Percentiles rank a stretch among this genome's conserved stretches.
phyloP scores from a whole-genome alignment of 2,113 vertebrate species.

The Zosterops borbonicus region DNA sequence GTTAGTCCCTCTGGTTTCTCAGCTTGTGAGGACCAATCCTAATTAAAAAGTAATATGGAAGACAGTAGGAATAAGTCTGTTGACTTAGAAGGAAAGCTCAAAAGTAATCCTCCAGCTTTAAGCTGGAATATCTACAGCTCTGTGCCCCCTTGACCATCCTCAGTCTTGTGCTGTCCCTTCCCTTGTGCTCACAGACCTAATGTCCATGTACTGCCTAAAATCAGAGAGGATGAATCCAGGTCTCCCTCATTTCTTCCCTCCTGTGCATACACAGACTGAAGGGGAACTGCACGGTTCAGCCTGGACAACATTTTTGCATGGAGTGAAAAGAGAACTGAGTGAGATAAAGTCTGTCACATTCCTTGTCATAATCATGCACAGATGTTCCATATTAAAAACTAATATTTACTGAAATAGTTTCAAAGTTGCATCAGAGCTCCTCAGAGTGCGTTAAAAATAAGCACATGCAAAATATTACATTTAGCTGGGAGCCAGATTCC shows the following conservation, averaged over 20 bases:
- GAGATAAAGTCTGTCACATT: conserved; percentile 26
- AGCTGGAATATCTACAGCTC: background rate
- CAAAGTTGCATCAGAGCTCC: conserved; percentile 50
- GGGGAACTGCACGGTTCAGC: background rate
- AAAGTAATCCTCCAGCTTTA: background rate
- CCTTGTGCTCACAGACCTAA: background rate
- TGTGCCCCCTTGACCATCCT: background rate
- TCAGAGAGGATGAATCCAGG: background rate
- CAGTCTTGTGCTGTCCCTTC: fast-evolving
- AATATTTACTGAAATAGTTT: conserved; percentile 63
- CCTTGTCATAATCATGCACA: background rate
- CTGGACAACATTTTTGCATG: background rate
- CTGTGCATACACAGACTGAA: background rate
- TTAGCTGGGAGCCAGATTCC: conserved; percentile 27
- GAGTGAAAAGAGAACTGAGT: background rate
- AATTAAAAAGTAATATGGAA: background rate
- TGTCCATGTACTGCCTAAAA: background rate
- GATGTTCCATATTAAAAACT: conserved; percentile 59
- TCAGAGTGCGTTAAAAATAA: conserved; percentile 58
- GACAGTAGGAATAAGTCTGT: background rate
- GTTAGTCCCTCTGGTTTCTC: background rate
- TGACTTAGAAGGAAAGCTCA: background rate
- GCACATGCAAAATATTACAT: conserved; percentile 42
- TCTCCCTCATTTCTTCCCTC: background rate
- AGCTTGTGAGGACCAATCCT: background rate